Evolutionary conservation across 2,888 invertebrate genomes (phyloP), one percentile per base, ranked within the genome.

Genomic region (Cerastoderma edule): DNA sequence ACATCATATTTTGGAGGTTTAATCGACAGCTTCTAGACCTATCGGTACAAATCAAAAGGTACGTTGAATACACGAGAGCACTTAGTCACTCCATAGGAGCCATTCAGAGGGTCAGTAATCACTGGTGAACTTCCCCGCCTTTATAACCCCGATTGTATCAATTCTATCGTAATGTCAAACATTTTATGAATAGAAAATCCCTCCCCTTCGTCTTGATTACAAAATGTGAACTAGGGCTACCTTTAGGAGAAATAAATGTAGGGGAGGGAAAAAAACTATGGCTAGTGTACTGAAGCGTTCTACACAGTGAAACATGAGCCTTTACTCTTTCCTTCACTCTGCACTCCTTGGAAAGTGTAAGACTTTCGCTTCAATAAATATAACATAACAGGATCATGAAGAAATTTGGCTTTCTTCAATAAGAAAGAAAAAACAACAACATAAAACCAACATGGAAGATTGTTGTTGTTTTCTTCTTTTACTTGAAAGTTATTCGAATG

Each of bases 21-120:
- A 81, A 72, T 75, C 69, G 74, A 67, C 70, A 72, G 67, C 54
- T 57, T 64, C 39, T 22, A 56, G 57, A 53, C 67, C 60, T 75
- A 73, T 75, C 75, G 46, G 44, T n/a, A 72, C 72, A 72, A 72
- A 72, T 70, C 67, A 48, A 68, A 71, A 46, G 67, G 70, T 72
- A 67, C 67, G 72, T 69, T 81, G 72, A 78, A 77, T 78, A 81
- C 77, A 73, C 63, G 32, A 67, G 63, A 71, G 64, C 66, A 72
- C 72, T 81, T 81, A 81, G 81, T 81, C 81, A 81, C 81, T 73
- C 75, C 50, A 46, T 73, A 70, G 72, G 78, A 65, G 75, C 78
- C 73, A 76, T 81, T 78, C 81, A 78, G 56, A 67, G 81, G 78
- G 78, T 78, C 78, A 75, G 81, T 76, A 81, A 81, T 81, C 78